Percentiles rank a stretch among this genome's conserved stretches.
Conservation (phyloP, 1,140 invertebrate genomes). For the Drosophila sp. region DNA sequence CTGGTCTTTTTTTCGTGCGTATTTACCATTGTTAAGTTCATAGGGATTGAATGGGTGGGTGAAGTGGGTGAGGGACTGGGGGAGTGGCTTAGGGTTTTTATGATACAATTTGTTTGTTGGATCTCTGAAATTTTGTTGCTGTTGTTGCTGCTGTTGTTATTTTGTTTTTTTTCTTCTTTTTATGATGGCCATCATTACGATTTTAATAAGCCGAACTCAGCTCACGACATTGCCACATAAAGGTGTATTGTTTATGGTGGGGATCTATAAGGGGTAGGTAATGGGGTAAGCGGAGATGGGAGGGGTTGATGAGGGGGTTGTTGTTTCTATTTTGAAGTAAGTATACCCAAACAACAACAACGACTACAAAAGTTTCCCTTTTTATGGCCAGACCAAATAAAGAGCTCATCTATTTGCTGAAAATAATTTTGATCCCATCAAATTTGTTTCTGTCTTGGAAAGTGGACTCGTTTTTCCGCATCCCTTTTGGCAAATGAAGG, state of each 20-base stretch:
- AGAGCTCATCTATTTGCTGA: conserved; percentile 4
- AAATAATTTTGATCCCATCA: conserved; percentile 1
- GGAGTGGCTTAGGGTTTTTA: conserved; percentile 45
- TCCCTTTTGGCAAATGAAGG: no score
- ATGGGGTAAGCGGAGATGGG: no score
- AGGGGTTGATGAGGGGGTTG: conserved; percentile 22
- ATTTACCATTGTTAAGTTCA: conserved; percentile 56
- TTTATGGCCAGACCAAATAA: not conserved
- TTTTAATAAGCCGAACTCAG: conserved; percentile 70
- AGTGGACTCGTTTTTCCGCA: not conserved
- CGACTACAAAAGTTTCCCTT: not conserved
- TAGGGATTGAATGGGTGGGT: not conserved
- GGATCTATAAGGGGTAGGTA: not conserved
- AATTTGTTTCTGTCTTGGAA: not conserved
- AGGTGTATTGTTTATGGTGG: conserved; percentile 44
- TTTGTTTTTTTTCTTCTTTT: conserved; percentile 43
- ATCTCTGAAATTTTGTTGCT: conserved; percentile 22
- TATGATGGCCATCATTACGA: conserved; percentile 70
- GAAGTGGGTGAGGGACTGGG: not conserved
- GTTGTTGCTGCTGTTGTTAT: no score
- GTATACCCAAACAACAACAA: not conserved
- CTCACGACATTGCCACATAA: conserved; percentile 34
- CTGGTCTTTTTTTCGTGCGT: conserved; percentile 42
- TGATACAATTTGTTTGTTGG: conserved; percentile 73
- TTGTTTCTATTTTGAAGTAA: conserved; percentile 35